A percentile compares a stretch with the other conserved stretches of the same genome.
phyloP scores from a whole-genome alignment of 2,797 vertebrate genomes.

The Phylloscopus collybita region DNA sequence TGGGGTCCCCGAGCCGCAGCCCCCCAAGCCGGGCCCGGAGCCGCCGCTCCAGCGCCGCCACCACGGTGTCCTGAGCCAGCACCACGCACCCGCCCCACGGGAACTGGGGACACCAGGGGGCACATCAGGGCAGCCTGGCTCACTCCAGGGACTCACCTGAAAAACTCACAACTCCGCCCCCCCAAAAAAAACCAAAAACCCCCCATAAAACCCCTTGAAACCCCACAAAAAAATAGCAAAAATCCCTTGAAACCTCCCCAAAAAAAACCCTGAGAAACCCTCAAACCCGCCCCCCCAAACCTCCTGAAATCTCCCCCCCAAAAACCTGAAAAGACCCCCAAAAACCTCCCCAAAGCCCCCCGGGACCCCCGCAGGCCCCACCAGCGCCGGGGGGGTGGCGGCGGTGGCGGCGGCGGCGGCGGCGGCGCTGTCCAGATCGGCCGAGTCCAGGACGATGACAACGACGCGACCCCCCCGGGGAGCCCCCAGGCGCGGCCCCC shows the following conservation, averaged over 20 bases:
- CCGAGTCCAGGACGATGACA: slow-evolving; percentile 85
- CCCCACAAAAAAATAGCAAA: too few species aligned
- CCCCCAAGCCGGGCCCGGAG: slow-evolving; percentile 74
- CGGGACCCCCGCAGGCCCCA: neutral
- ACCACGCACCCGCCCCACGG: slow-evolving; percentile 62
- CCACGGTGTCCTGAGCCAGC: slow-evolving; percentile 85
- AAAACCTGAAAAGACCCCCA: too few species aligned
- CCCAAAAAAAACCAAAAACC: too few species aligned
- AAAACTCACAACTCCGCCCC: neutral
- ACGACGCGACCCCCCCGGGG: slow-evolving; percentile 45
- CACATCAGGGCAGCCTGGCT: neutral
- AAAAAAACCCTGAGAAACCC: too few species aligned
- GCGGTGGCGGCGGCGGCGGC: slow-evolving; percentile 75
- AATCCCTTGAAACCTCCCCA: too few species aligned
- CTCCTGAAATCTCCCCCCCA: too few species aligned
- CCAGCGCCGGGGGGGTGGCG: slow-evolving; percentile 63
- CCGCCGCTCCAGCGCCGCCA: slow-evolving; percentile 71
- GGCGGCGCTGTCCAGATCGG: slow-evolving; percentile 87
- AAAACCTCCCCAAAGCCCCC: too few species aligned
- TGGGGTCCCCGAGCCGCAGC: slow-evolving; percentile 52
- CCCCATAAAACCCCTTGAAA: too few species aligned
- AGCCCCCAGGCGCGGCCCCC: neutral
- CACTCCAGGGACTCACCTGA: neutral
- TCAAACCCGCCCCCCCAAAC: too few species aligned
- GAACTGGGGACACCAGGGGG: neutral